Percentiles rank a stretch among this genome's conserved stretches.
phyloP scores from a whole-genome alignment of 2,113 vertebrate genomes.

The Otolemur garnettii region DNA sequence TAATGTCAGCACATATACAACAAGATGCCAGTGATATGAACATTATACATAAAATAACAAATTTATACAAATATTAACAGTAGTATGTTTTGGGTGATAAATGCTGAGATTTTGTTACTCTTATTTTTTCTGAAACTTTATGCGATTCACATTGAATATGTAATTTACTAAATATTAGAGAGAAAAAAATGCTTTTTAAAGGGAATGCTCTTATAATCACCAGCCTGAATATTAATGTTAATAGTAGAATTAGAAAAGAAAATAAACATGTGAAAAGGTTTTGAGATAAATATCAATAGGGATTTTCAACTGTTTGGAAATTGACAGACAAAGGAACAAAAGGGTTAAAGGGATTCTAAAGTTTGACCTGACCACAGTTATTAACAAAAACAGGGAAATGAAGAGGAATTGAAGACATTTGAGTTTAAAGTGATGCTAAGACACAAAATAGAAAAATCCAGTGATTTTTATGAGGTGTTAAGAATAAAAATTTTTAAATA shows the following conservation, averaged over 20 bases:
- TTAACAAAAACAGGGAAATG: background rate
- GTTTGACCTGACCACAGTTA: background rate
- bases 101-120: background rate
- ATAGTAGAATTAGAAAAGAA: background rate
- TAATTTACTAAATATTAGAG: background rate
- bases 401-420: background rate
- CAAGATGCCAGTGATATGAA: background rate
- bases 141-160: background rate
- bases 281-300: background rate
- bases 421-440: slow-evolving; percentile 13
- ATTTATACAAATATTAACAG: background rate
- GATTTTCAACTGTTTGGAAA: background rate
- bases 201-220: background rate
- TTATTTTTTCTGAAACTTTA: background rate
- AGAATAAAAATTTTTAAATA: slow-evolving; percentile 17
- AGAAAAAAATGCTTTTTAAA: background rate
- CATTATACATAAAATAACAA: background rate
- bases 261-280: background rate
- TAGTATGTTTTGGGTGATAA: background rate
- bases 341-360: background rate
- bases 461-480: background rate
- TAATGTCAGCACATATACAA: background rate
- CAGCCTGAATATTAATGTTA: background rate
- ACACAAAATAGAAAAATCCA: background rate
- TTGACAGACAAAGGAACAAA: background rate